A percentile compares a stretch with the other conserved stretches of the same genome.
phyloP scores from a whole-genome alignment of 2,888 invertebrate species.

The Rotaria magnacalcarata region DNA sequence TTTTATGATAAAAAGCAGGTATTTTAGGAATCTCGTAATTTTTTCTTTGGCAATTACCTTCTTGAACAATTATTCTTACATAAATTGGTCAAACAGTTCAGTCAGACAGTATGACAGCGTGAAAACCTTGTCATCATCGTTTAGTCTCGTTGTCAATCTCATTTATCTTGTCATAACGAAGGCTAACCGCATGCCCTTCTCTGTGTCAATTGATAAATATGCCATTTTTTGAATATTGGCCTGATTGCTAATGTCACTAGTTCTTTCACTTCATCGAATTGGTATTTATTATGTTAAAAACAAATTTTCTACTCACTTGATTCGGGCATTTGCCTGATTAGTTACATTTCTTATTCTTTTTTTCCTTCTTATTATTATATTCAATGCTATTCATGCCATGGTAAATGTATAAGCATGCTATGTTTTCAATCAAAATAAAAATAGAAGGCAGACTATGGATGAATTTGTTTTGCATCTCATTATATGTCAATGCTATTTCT shows the following conservation, averaged over 20 bases:
- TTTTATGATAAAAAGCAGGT: no score
- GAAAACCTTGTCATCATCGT: background rate
- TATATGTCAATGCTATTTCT: background rate
- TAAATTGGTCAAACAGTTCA: background rate
- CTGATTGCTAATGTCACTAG: background rate
- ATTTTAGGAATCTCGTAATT: no score
- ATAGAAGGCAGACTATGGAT: background rate
- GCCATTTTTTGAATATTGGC: background rate
- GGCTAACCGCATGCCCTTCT: background rate
- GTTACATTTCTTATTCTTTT: background rate
- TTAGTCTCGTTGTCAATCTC: background rate
- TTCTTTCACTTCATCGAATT: background rate
- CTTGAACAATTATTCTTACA: background rate
- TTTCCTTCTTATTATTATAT: background rate
- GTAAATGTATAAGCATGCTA: background rate
- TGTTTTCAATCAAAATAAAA: background rate
- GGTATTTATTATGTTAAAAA: background rate
- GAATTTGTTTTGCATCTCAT: background rate
- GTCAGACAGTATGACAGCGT: background rate
- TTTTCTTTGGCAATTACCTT: background rate
- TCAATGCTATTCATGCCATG: background rate
- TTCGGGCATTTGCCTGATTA: background rate
- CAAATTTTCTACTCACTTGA: background rate
- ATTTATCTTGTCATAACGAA: constrained; percentile 1
- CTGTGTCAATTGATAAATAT: background rate